Percentiles rank a stretch among this genome's conserved stretches.
phyloP scores from a whole-genome alignment of 2,888 invertebrate genomes.

The Epicampocera succincta region DNA sequence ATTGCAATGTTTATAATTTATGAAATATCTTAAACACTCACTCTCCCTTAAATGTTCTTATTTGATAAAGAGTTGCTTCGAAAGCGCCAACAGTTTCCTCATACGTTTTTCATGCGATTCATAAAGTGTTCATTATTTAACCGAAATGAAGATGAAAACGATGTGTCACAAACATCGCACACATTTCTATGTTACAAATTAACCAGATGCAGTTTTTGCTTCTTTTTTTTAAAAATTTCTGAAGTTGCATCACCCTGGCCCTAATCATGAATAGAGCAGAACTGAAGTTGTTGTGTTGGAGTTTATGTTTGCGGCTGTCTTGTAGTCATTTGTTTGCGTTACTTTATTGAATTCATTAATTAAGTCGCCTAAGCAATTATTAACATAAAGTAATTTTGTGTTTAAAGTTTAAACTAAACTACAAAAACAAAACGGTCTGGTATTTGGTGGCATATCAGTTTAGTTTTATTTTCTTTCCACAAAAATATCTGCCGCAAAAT shows the following conservation, averaged over 20 bases:
- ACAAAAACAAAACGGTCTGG: no score
- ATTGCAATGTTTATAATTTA: slow-evolving; percentile 54
- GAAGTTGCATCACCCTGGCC: slow-evolving; percentile 32
- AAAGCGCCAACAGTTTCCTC: neutral
- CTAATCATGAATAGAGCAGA: neutral
- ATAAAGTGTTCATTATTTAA: slow-evolving; percentile 53
- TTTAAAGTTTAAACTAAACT: slow-evolving; percentile 7
- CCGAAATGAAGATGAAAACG: slow-evolving; percentile 38
- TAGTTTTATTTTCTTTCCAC: no score
- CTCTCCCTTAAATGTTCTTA: neutral
- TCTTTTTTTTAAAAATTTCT: neutral
- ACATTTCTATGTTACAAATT: slow-evolving; percentile 47
- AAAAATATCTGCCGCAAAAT: no score
- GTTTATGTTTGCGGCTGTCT: slow-evolving; percentile 43
- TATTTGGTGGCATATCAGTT: no score
- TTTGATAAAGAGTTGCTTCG: neutral
- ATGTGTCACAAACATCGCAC: slow-evolving; percentile 48
- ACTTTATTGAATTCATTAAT: slow-evolving; percentile 61
- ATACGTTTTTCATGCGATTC: slow-evolving; percentile 37
- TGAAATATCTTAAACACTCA: slow-evolving; percentile 21
- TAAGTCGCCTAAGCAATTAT: slow-evolving; percentile 29
- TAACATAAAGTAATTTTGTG: neutral
- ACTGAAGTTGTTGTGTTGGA: neutral
- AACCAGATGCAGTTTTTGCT: slow-evolving; percentile 57
- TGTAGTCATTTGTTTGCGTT: slow-evolving; percentile 64